Percentiles rank a stretch among this genome's conserved stretches.
Conservation (phyloP, 2,888 invertebrate species). For the Apamea sordens region DNA sequence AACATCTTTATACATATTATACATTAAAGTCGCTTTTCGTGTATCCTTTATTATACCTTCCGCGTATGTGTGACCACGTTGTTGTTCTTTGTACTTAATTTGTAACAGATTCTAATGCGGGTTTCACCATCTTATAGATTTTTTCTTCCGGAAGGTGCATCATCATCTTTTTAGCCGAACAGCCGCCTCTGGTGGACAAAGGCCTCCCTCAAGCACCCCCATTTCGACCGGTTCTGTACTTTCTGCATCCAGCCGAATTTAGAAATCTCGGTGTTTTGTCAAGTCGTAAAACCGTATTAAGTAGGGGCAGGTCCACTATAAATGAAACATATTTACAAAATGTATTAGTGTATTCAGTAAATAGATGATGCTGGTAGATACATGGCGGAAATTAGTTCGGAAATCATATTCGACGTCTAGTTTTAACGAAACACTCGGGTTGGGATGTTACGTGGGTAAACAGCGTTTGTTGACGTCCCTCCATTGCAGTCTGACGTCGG, state of each 20-base stretch:
- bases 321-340: slow-evolving; percentile 53
- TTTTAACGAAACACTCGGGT: slow-evolving; percentile 57
- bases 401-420: slow-evolving; percentile 74
- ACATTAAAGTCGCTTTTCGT: neutral
- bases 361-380: slow-evolving; percentile 56
- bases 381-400: slow-evolving; percentile 81
- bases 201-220: neutral
- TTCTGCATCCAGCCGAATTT: neutral
- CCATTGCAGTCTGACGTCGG: slow-evolving; percentile 60
- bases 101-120: neutral
- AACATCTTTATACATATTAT: neutral
- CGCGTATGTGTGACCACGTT: neutral
- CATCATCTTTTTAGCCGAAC: too few species aligned
- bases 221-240: neutral
- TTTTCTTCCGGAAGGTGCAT: neutral
- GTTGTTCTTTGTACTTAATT: neutral
- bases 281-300: neutral
- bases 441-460: slow-evolving; percentile 52
- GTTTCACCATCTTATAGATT: neutral
- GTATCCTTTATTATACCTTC: neutral
- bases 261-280: neutral
- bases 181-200: too few species aligned
- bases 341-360: slow-evolving; percentile 56
- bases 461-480: slow-evolving; percentile 53
- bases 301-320: slow-evolving; percentile 10